Base-by-base conservation (phyloP, 2,797 vertebrate species). In the Dipus sagitta region DNA sequence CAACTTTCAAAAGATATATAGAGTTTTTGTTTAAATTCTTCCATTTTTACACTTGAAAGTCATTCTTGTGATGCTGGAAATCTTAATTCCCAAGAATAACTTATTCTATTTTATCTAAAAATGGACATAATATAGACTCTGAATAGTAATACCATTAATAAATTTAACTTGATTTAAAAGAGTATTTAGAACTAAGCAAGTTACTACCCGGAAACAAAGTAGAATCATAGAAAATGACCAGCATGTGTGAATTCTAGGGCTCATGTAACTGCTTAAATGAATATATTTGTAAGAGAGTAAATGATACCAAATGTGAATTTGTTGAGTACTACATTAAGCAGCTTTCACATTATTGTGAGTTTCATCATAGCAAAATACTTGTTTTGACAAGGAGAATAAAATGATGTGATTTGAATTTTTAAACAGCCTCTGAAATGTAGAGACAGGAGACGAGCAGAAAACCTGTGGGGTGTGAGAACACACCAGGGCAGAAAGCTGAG, bases 311-410 rank as follows among this genome's bases (percentile, higher is more conserved):
- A 65, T 32, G n/a, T 13, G 24, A 67, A 54, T 84, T 32, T 30
- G 0, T 6, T 70, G 42, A 71, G 9, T 74, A 78, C 30, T 72
- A 82, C 24, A 24, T 34, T 89, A 71, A 67, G 13, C 18, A 28
- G 20, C 28, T 42, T 89, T 91, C 65, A 32, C 6, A 7, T 89
- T 86, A 62, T 76, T 76, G 21, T 58, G 64, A 84, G 71, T 4
- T 5, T 89, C 52, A 72, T 79, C 93, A 80, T n/a, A 83, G 75
- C 20, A 91, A 47, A 94, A 62, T 28, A 28, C 12, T 75, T 86
- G 30, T 76, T 82, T 91, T 68, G 9, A 64, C 75, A 30, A 34
- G 6, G 20, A 85, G n/a, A 83, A 62, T 72, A 72, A 89, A 83
- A 86, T 32, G 8, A 60, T 86, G 18, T 86, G 20, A 90, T 64